These are phyloP conservation scores for Phlogophora meticulosa DNA, from an alignment of 2,888 invertebrate genomes.

Conservation along the genomic window DNA sequence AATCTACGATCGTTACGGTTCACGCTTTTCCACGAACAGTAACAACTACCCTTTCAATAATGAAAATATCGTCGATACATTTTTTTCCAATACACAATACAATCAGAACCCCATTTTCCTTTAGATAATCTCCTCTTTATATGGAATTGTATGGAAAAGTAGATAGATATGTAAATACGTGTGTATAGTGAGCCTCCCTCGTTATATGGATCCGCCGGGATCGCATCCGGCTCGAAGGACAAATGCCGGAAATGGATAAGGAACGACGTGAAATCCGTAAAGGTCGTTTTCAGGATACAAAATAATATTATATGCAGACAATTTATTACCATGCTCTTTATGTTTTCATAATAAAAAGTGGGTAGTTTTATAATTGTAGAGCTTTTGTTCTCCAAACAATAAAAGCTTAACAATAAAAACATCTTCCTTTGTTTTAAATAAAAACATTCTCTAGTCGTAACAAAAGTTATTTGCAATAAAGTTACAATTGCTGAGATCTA, in stretches of 20 bases:
- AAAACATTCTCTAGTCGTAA: constrained; percentile 38
- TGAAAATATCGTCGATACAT: not conserved
- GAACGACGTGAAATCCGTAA: constrained; percentile 74
- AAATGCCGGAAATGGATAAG: constrained; percentile 83
- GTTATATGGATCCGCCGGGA: constrained; percentile 83
- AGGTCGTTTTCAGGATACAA: constrained; percentile 45
- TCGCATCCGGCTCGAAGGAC: constrained; percentile 83
- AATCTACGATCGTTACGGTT: not conserved
- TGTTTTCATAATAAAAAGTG: constrained; percentile 4
- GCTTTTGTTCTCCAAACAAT: constrained; percentile 39
- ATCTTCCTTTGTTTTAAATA: constrained; percentile 56
- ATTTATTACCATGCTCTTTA: not conserved
- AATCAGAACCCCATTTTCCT: constrained; percentile 35
- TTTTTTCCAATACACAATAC: constrained; percentile 21
- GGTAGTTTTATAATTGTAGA: constrained; percentile 15
- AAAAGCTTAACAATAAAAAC: constrained; percentile 44
- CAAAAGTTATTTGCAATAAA: constrained; percentile 48
- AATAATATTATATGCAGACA: not conserved
- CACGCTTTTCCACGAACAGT: not conserved
- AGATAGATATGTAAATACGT: constrained; percentile 60
- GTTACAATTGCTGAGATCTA: constrained; percentile 56
- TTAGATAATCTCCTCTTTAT: constrained; percentile 39
- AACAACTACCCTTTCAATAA: not conserved
- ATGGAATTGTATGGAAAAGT: constrained; percentile 53
- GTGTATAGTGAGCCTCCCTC: constrained; percentile 75